Evolutionary conservation across 2,797 vertebrate genomes (phyloP), one percentile per base, ranked within the genome.

Genomic region (Acipenser transmontanus): DNA sequence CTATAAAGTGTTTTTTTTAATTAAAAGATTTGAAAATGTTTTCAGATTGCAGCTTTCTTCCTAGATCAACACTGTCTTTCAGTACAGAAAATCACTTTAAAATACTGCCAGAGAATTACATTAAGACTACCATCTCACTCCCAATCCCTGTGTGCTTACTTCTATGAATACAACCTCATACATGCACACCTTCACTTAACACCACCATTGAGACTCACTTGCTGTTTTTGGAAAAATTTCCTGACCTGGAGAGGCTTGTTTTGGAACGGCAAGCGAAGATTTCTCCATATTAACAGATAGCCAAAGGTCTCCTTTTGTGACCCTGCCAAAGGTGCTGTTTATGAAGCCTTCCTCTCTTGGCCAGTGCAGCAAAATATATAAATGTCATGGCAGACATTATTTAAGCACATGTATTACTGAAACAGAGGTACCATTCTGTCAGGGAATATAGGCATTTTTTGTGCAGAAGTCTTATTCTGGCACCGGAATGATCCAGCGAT

Each of bases 361-460:
- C 64, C 13, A 11, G 13, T 54, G 17, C 59, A 64, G 66, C 68
- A 57, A 4, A 49, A 11, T 63, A 69, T 50, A 47, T 59, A 66
- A n/a, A 49, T 62, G 63, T n/a, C 48, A 66, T 48, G 65, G 59
- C 59, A 68, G 54, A 70, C 61, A 66, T 76, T 74, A 76, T 77
- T 75, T 68, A 51, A 69, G 59, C 66, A 72, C 67, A 61, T 71
- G 69, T 76, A 66, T 70, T 76, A 66, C 72, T 62, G 72, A 77
- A 54, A 73, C 74, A 80, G 70, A 72, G 61, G 57, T 74, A 56
- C 67, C 48, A 68, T 77, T 73, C 68, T 76, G 61, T 64, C 47
- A 57, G 62, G 50, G 50, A 61, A 51, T 47, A 51, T 54, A 13
- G 10, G 13, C 20, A 47, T 54, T 50, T 47, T n/a, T 59, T 47